A percentile compares a stretch with the other conserved stretches of the same genome.
phyloP scores from a whole-genome alignment of 2,797 vertebrate genomes.

The Pangasius krempfi region DNA sequence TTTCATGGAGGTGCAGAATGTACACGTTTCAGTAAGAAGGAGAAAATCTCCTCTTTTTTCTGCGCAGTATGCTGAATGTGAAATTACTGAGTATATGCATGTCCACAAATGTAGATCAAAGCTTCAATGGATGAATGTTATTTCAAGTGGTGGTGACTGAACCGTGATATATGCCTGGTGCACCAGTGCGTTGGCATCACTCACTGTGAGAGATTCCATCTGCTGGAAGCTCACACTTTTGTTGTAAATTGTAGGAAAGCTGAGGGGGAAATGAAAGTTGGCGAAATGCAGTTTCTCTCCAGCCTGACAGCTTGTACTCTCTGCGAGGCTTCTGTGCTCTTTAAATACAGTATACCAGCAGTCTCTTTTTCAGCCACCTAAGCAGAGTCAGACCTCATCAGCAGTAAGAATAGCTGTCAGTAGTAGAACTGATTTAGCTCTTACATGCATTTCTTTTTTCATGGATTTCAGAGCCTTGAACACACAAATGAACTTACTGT shows the following conservation, averaged over 20 bases:
- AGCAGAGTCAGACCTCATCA: conserved; percentile 50
- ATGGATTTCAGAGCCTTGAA: background rate
- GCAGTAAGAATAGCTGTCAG: conserved; percentile 35
- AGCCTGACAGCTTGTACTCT: conserved; percentile 22
- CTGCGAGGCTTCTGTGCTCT: background rate
- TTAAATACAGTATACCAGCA: conserved; percentile 20
- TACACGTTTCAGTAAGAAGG: background rate
- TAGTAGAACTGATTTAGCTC: conserved; percentile 1
- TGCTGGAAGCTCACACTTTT: conserved; percentile 37
- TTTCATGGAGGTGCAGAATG: background rate
- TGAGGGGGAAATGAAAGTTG: conserved; percentile 16
- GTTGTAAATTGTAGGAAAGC: conserved; percentile 2
- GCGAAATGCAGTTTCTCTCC: conserved; percentile 29
- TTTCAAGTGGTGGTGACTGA: background rate
- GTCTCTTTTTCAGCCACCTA: conserved; percentile 39
- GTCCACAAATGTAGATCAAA: background rate
- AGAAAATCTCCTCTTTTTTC: background rate
- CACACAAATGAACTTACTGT: background rate
- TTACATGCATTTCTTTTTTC: background rate
- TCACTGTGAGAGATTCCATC: conserved; percentile 19
- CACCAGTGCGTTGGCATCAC: conserved; percentile 28
- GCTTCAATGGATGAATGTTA: background rate
- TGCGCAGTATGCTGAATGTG: background rate
- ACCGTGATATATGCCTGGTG: background rate
- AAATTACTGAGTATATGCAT: background rate